Percentiles rank a stretch among this genome's conserved stretches.
Conservation (phyloP, 2,113 vertebrate species). For the Lipophrys pholis region DNA sequence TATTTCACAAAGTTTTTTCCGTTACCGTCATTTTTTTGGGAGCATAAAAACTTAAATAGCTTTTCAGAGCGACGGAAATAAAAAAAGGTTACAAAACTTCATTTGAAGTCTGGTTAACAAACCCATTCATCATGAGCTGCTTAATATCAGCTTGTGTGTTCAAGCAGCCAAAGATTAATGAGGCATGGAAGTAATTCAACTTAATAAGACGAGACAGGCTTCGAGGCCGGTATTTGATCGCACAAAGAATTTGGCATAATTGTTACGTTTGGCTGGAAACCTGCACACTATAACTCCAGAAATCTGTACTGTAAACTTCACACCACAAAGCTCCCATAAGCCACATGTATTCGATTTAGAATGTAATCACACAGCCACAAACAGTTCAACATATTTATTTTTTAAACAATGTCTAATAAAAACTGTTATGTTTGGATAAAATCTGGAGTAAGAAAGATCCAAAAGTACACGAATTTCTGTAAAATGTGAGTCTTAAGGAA, state of each 20-base stretch:
- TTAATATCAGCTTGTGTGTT: not conserved
- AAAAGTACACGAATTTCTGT: constrained; percentile 48
- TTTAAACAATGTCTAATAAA: constrained; percentile 69
- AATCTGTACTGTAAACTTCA: not conserved
- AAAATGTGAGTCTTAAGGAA: constrained; percentile 66
- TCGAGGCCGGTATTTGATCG: constrained; percentile 20
- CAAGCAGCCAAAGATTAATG: not conserved
- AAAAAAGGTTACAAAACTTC: not conserved
- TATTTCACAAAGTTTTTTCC: too few species aligned
- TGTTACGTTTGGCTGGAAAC: not conserved
- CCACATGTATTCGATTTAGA: not conserved
- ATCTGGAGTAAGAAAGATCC: constrained; percentile 65
- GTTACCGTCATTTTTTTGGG: not conserved
- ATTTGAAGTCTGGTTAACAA: not conserved
- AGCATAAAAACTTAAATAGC: not conserved
- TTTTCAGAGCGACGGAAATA: not conserved
- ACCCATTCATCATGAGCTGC: not conserved
- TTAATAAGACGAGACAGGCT: not conserved
- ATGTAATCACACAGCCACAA: not conserved
- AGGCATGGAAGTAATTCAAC: constrained; percentile 15
- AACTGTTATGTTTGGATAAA: constrained; percentile 62
- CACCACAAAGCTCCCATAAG: not conserved
- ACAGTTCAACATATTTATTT: constrained; percentile 71
- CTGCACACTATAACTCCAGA: not conserved
- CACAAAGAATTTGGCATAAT: not conserved